Conservation (phyloP, 2,888 invertebrate genomes). For the Aradus depressus region DNA sequence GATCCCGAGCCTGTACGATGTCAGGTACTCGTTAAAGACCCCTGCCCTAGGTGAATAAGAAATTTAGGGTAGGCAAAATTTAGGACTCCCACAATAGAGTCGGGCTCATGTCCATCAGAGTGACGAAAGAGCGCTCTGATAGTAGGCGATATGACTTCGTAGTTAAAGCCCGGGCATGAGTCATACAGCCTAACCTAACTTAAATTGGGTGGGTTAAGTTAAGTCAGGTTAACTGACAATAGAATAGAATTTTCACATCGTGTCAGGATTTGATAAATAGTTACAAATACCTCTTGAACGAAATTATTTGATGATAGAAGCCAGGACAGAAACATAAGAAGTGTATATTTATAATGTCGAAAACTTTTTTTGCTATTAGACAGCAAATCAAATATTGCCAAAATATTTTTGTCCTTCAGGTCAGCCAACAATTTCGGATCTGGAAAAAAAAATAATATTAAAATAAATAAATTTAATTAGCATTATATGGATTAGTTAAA, state of each 20-base stretch:
- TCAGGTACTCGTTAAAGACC: no score
- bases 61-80: no score
- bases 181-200: no score
- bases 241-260: no score
- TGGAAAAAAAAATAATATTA: slow-evolving; percentile 20
- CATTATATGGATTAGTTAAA: not conserved
- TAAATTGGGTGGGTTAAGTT: not conserved
- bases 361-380: slow-evolving; percentile 60
- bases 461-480: slow-evolving; percentile 1
- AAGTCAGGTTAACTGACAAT: not conserved
- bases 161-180: no score
- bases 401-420: slow-evolving; percentile 11
- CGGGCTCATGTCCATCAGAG: no score
- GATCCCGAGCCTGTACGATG: no score
- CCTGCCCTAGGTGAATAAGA: no score
- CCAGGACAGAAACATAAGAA: slow-evolving; percentile 59
- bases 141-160: no score
- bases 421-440: slow-evolving; percentile 39
- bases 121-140: no score
- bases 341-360: slow-evolving; percentile 71
- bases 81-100: no score
- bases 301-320: slow-evolving; percentile 58
- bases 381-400: slow-evolving; percentile 45
- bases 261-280: no score
- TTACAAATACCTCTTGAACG: slow-evolving; percentile 46